Conservation (phyloP, 2,888 invertebrate genomes). For the Papilio demoleus region DNA sequence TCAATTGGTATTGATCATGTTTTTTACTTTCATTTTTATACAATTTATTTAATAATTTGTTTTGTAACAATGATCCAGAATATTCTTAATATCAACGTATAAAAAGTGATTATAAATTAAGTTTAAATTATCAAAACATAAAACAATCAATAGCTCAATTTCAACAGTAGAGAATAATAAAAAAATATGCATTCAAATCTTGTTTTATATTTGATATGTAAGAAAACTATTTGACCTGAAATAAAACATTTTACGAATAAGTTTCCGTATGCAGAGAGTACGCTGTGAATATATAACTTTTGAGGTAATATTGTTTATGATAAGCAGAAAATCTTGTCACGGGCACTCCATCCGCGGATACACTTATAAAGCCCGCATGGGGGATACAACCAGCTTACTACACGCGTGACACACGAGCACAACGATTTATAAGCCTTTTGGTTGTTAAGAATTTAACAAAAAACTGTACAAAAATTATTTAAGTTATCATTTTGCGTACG, state of each 20-base stretch:
- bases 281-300: slow-evolving; percentile 53
- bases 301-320: slow-evolving; percentile 77
- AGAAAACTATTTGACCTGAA: background rate
- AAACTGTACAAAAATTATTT: too few relatives aligned
- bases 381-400: slow-evolving; percentile 20
- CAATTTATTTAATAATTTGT: background rate
- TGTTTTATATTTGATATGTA: background rate
- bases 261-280: slow-evolving; percentile 44
- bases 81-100: too few relatives aligned
- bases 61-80: background rate
- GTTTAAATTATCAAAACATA: too few relatives aligned
- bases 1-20: slow-evolving; percentile 5
- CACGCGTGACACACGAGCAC: slow-evolving; percentile 19
- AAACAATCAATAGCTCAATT: background rate
- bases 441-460: background rate
- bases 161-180: background rate
- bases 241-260: slow-evolving; percentile 33
- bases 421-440: slow-evolving; percentile 2
- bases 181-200: background rate
- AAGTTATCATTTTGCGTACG: too few relatives aligned
- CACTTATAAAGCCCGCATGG: slow-evolving; percentile 33
- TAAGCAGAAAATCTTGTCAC: slow-evolving; percentile 79
- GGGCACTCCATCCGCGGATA: slow-evolving; percentile 52
- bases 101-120: too few relatives aligned
- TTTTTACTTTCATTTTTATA: slow-evolving; percentile 1